Evolutionary conservation across 2,797 vertebrate species (phyloP).

Genomic region (Lindbergichthys nudifrons): DNA sequence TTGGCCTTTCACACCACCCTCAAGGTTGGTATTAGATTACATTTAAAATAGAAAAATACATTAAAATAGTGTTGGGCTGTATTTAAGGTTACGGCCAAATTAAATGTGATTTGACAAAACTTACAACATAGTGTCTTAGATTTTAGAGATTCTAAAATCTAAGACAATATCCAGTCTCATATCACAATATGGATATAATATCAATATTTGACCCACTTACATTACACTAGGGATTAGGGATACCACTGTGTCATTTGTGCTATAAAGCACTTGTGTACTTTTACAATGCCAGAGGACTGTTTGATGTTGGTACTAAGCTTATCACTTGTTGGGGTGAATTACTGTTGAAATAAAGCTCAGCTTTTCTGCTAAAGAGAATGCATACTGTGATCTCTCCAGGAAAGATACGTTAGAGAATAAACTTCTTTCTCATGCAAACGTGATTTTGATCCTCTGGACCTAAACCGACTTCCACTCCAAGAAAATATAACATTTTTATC

Average conservation of each 20-base stretch:
- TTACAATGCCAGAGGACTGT: neutral
- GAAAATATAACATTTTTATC: conserved; percentile 2
- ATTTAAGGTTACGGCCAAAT: no score
- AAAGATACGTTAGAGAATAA: conserved; percentile 20
- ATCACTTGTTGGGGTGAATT: conserved; percentile 10
- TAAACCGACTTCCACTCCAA: neutral
- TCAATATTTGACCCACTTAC: no score
- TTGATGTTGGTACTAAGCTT: conserved; percentile 10
- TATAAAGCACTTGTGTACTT: neutral
- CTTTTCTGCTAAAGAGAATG: neutral
- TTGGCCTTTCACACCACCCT: neutral
- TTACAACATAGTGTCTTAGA: no score
- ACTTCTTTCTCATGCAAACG: conserved; percentile 29
- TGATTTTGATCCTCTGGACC: conserved; percentile 4
- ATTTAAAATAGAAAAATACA: neutral
- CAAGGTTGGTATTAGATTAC: neutral
- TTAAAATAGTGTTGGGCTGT: neutral
- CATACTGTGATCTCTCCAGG: conserved; percentile 4
- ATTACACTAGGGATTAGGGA: neutral
- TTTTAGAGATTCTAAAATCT: no score
- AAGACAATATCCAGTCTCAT: no score
- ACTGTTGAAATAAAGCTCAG: neutral
- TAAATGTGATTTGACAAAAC: no score
- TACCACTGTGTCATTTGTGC: no score
- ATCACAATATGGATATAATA: no score